A percentile compares a stretch with the other conserved stretches of the same genome.
Conservation (phyloP, 2,888 invertebrate genomes). For the Sphaeridia pumilis region DNA sequence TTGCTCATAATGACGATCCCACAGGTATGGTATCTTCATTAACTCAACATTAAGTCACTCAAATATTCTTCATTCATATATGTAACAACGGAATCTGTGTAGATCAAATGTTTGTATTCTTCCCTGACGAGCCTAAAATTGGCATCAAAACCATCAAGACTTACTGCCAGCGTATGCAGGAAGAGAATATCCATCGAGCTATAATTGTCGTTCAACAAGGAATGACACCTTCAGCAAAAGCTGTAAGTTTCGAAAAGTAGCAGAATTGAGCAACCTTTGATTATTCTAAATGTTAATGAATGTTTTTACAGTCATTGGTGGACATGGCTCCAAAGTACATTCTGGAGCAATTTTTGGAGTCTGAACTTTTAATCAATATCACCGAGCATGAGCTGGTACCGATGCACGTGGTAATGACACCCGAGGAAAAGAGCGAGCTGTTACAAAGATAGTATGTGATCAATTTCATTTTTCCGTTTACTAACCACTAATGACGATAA, state of each 20-base stretch:
- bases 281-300: no score
- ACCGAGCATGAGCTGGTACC: constrained; percentile 98
- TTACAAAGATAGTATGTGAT: constrained; percentile 73
- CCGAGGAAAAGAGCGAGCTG: constrained; percentile 93
- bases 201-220: constrained; percentile 97
- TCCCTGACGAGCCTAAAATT: constrained; percentile 98
- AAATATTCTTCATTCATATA: no score
- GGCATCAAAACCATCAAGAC: constrained; percentile 98
- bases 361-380: constrained; percentile 92
- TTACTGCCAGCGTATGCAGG: constrained; percentile 98
- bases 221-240: constrained; percentile 98
- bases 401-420: constrained; percentile 95
- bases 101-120: constrained; percentile 99
- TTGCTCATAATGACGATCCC: constrained; percentile 98
- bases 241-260: no score
- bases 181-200: constrained; percentile 95
- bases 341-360: constrained; percentile 86
- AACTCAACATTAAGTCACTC: no score
- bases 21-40: constrained; percentile 49
- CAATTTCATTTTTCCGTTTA: no score
- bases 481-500: no score
- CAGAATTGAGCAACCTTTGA: no score
- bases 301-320: constrained; percentile 72
- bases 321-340: constrained; percentile 99
- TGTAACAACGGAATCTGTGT: no score